Percentiles rank a stretch among this genome's conserved stretches.
Conservation (phyloP, 2,888 invertebrate species). For the Apodemia zela region DNA sequence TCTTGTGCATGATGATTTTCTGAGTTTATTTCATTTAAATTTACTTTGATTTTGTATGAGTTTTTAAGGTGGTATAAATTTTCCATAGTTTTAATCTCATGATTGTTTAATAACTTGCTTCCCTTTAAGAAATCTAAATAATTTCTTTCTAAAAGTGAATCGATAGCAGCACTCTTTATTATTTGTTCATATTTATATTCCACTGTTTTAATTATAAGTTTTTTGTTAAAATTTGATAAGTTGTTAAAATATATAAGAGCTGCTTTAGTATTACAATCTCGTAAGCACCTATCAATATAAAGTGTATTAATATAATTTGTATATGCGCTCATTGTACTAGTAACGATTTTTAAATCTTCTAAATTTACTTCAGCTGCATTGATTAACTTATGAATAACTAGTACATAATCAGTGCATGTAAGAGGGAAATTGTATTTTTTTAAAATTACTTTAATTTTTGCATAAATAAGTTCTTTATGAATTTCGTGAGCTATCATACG, state of each 20-base stretch:
- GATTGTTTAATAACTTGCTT: conserved; percentile 46
- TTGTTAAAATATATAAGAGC: conserved; percentile 59
- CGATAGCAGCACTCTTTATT: conserved; percentile 42
- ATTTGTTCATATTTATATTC: conserved; percentile 66
- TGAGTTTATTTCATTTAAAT: conserved; percentile 52
- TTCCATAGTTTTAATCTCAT: conserved; percentile 53
- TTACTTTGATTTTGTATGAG: conserved; percentile 50
- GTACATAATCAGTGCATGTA: conserved; percentile 58
- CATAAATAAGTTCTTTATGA: conserved; percentile 64
- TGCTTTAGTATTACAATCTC: conserved; percentile 56
- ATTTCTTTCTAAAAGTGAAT: conserved; percentile 55
- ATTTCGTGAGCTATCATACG: conserved; percentile 57
- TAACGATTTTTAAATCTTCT: conserved; percentile 58
- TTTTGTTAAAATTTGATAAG: conserved; percentile 49
- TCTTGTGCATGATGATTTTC: conserved; percentile 44
- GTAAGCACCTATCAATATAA: conserved; percentile 62
- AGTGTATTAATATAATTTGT: conserved; percentile 54
- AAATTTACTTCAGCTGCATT: conserved; percentile 50
- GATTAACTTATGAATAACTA: conserved; percentile 63
- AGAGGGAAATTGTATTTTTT: conserved; percentile 71
- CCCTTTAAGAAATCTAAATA: conserved; percentile 73
- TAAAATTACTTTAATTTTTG: conserved; percentile 66
- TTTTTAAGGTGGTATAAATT: conserved; percentile 66
- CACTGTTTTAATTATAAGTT: conserved; percentile 51
- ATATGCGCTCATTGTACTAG: conserved; percentile 50